phyloP scores from a whole-genome alignment of 35 echinoderm and acorn worm genomes.

The Stichopus chloronotus region DNA sequence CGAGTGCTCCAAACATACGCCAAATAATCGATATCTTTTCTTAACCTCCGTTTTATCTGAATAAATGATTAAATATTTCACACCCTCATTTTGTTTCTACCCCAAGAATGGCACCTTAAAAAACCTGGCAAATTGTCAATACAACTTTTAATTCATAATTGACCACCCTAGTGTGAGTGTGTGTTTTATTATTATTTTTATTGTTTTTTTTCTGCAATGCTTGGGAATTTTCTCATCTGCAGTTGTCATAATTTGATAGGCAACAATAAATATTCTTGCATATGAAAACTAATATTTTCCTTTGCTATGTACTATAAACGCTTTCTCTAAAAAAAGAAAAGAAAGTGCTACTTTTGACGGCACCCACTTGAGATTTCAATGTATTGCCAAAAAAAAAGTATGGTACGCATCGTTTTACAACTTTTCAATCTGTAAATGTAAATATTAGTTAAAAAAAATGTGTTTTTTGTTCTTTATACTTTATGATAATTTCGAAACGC shows the following conservation, averaged over 20 bases:
- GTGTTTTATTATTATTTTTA: too few relatives aligned
- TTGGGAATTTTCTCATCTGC: slow-evolving; percentile 10
- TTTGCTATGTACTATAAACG: not conserved
- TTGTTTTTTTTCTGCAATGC: not conserved
- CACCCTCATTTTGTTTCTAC: not conserved
- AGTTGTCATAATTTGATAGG: not conserved
- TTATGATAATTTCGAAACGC: not conserved
- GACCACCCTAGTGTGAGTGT: not conserved
- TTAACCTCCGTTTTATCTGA: not conserved
- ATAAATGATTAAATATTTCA: slow-evolving; percentile 16
- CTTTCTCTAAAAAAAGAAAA: not conserved
- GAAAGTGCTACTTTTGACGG: too few relatives aligned
- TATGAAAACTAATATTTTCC: not conserved
- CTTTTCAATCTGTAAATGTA: too few relatives aligned
- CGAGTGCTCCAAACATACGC: too few relatives aligned
- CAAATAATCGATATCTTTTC: not conserved
- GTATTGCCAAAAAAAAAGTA: too few relatives aligned
- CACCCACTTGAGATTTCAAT: too few relatives aligned
- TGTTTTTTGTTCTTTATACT: not conserved
- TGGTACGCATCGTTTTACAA: too few relatives aligned
- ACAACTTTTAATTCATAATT: slow-evolving; percentile 13
- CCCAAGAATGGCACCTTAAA: not conserved
- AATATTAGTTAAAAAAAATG: too few relatives aligned
- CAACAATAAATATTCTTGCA: not conserved
- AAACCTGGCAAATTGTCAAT: slow-evolving; percentile 3